phyloP scores from a whole-genome alignment of 2,797 vertebrate species.

The Manis crassicaudata region DNA sequence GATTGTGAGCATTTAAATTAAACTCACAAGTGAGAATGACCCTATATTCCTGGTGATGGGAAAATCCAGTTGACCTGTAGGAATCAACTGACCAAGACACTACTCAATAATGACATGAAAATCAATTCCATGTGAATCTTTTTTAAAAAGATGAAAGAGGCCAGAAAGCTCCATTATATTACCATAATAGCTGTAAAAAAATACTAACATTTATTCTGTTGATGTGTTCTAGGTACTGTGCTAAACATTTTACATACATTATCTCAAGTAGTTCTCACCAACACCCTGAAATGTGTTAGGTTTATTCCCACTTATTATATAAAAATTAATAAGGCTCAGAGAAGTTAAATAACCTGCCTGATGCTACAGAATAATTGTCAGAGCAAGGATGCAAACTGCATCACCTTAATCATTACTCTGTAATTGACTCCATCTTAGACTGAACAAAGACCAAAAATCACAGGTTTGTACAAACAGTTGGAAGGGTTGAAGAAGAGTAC shows the following conservation, averaged over 20 bases:
- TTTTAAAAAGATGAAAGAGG: neutral
- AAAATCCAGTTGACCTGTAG: neutral
- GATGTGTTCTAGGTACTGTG: neutral
- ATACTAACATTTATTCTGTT: neutral
- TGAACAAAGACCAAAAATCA: conserved; percentile 5
- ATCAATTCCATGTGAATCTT: neutral
- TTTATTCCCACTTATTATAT: neutral
- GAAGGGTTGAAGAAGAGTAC: neutral
- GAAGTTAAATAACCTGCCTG: neutral
- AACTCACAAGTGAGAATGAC: neutral
- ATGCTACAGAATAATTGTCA: neutral
- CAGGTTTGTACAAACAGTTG: neutral
- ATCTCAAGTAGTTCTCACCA: conserved; percentile 1
- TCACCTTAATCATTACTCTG: neutral
- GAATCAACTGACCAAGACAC: neutral
- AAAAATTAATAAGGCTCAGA: conserved; percentile 34
- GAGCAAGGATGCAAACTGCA: neutral
- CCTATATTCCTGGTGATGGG: neutral
- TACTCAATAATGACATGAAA: neutral
- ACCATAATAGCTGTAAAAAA: neutral
- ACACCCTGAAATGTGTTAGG: neutral
- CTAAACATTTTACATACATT: neutral
- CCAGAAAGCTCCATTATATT: neutral
- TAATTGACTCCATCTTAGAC: neutral
- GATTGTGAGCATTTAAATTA: neutral